Conservation (phyloP, 2,113 vertebrate species). For the Poeciliopsis retropinna region DNA sequence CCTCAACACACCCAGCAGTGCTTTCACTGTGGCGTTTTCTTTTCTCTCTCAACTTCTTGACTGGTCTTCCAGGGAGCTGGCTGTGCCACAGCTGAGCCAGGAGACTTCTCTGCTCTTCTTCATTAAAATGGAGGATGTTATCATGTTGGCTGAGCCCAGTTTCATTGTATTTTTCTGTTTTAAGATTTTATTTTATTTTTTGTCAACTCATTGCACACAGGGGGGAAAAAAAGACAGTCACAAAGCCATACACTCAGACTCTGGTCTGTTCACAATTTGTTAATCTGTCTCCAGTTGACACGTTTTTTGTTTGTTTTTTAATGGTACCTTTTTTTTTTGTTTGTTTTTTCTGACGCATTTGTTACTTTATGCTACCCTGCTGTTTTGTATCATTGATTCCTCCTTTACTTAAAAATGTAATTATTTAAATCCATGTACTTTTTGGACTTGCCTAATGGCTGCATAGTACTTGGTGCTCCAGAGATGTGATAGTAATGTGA, state of each 20-base stretch:
- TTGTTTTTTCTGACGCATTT: conserved; percentile 11
- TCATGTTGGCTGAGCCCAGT: conserved; percentile 21
- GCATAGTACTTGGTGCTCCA: conserved; percentile 29
- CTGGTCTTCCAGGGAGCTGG: conserved; percentile 59
- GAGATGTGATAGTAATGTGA: conserved; percentile 49
- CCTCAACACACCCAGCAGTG: conserved; percentile 8
- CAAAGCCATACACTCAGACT: conserved; percentile 36
- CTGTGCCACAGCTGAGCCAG: conserved; percentile 21
- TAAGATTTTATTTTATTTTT: conserved; percentile 28
- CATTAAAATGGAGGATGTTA: conserved; percentile 29
- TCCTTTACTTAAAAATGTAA: conserved; percentile 20
- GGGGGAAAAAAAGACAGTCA: conserved; percentile 13
- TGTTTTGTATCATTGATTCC: conserved; percentile 38
- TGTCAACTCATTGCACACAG: conserved; percentile 15
- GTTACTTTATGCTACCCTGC: conserved; percentile 9
- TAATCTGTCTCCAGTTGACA: conserved; percentile 30
- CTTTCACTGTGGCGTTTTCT: conserved; percentile 22
- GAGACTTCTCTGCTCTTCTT: conserved; percentile 26
- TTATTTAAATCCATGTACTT: conserved; percentile 15
- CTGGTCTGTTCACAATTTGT: conserved; percentile 19
- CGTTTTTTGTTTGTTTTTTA: conserved; percentile 54
- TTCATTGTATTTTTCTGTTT: conserved; percentile 1
- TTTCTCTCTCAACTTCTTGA: conserved; percentile 19
- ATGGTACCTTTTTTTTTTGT: conserved; percentile 40
- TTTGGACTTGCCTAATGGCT: conserved; percentile 13